phyloP scores from a whole-genome alignment of 2,888 invertebrate genomes.

The Protodeltote pygarga region DNA sequence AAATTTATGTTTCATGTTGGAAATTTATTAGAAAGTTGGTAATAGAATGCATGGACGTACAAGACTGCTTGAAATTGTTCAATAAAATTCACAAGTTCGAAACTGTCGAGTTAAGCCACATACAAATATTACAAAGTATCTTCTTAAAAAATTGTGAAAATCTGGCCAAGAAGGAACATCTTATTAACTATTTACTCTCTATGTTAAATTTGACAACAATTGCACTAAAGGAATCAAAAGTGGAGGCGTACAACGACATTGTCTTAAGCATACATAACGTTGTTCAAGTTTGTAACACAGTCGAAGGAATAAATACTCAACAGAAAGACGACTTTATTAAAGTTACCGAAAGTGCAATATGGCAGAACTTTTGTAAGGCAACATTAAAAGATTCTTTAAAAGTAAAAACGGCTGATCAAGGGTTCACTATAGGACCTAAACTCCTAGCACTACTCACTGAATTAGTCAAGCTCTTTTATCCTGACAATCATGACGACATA shows the following conservation, averaged over 20 bases:
- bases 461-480: slow-evolving; percentile 86
- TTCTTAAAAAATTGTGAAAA: slow-evolving; percentile 82
- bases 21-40: slow-evolving; percentile 87
- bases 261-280: slow-evolving; percentile 66
- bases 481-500: slow-evolving; percentile 76
- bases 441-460: slow-evolving; percentile 86
- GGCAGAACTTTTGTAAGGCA: slow-evolving; percentile 88
- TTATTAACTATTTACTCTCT: slow-evolving; percentile 85
- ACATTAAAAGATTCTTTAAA: slow-evolving; percentile 90
- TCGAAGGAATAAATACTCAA: slow-evolving; percentile 54
- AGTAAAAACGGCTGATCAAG: slow-evolving; percentile 67
- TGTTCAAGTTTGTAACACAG: slow-evolving; percentile 66
- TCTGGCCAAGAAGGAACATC: slow-evolving; percentile 67
- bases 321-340: slow-evolving; percentile 70
- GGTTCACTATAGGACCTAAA: slow-evolving; percentile 72
- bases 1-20: slow-evolving; percentile 88
- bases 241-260: slow-evolving; percentile 57
- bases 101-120: slow-evolving; percentile 86
- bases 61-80: slow-evolving; percentile 85
- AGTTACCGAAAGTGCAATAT: slow-evolving; percentile 78
- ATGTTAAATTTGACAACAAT: slow-evolving; percentile 84
- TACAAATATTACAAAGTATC: slow-evolving; percentile 84
- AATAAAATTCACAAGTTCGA: slow-evolving; percentile 89
- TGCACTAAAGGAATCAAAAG: slow-evolving; percentile 78
- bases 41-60: slow-evolving; percentile 85